Evolutionary conservation across 2,113 vertebrate genomes (phyloP).

Genomic region (Pollimyrus isidori): DNA sequence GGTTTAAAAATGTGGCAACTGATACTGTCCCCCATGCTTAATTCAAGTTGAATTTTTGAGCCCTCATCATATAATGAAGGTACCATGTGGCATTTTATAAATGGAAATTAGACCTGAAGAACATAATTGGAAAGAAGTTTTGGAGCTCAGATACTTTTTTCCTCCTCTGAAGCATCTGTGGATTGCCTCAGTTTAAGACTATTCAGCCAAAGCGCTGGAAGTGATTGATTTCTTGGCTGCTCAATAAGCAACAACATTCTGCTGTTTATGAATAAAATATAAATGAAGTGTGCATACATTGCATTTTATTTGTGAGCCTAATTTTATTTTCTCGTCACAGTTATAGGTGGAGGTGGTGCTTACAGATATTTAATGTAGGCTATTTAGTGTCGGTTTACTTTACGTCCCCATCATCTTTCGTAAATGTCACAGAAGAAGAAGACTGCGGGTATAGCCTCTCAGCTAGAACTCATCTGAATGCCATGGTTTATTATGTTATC

Average conservation of each 20-base stretch:
- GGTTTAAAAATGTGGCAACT: neutral
- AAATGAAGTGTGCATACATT: neutral
- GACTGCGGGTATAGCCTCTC: neutral
- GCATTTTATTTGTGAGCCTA: neutral
- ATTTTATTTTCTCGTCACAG: slow-evolving; percentile 7
- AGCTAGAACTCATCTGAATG: neutral
- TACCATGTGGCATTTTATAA: neutral
- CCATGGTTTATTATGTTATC: neutral
- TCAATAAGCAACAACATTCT: neutral
- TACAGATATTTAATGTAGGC: neutral
- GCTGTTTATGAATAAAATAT: slow-evolving; percentile 2
- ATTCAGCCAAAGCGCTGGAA: neutral
- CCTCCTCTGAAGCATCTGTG: neutral
- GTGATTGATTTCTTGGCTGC: neutral
- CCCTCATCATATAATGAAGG: too few species aligned
- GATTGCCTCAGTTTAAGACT: neutral
- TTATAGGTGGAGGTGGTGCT: neutral
- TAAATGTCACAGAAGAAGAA: neutral
- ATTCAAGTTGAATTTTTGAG: neutral
- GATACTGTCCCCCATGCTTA: neutral
- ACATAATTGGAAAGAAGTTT: neutral
- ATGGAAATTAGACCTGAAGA: neutral
- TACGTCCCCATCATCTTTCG: neutral
- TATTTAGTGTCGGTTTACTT: neutral
- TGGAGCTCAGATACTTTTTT: neutral